Conservation (phyloP, 1,140 invertebrate species). For the Polyergus mexicanus region DNA sequence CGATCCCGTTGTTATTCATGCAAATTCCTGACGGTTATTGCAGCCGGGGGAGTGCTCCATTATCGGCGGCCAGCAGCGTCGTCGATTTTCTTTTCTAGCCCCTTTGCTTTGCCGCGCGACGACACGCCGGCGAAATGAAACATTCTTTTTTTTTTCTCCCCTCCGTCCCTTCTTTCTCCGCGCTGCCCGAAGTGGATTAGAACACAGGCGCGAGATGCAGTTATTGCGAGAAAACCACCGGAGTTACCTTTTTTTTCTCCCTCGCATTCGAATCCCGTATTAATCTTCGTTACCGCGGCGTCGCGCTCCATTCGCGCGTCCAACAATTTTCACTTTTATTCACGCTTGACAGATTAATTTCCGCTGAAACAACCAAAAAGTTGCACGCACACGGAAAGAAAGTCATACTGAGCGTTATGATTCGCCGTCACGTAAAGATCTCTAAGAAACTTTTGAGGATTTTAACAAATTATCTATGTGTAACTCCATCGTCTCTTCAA, state of each 20-base stretch:
- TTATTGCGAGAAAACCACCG: constrained; percentile 42
- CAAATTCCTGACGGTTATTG: constrained; percentile 61
- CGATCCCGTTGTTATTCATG: constrained; percentile 61
- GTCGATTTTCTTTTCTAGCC: constrained; percentile 53
- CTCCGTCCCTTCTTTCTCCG: not conserved
- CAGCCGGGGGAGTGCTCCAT: constrained; percentile 47
- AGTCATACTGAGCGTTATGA: not conserved
- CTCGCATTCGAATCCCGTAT: constrained; percentile 26
- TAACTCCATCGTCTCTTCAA: not conserved
- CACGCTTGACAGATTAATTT: constrained; percentile 37
- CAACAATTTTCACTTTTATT: constrained; percentile 34
- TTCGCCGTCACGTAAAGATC: not conserved
- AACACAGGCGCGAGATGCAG: constrained; percentile 33
- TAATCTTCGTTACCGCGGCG: constrained; percentile 50
- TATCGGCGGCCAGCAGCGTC: constrained; percentile 45
- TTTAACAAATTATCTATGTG: not conserved
- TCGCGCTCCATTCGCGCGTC: constrained; percentile 15
- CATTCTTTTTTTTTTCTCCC: constrained; percentile 1
- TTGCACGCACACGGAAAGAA: not conserved
- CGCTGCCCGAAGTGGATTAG: constrained; percentile 39
- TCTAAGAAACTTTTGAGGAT: not conserved
- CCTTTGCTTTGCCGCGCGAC: constrained; percentile 51
- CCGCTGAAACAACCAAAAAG: not conserved
- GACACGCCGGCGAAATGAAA: constrained; percentile 56
- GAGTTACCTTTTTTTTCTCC: constrained; percentile 6